Base-by-base conservation (phyloP, 1,140 invertebrate genomes). In the Augochlora pura region DNA sequence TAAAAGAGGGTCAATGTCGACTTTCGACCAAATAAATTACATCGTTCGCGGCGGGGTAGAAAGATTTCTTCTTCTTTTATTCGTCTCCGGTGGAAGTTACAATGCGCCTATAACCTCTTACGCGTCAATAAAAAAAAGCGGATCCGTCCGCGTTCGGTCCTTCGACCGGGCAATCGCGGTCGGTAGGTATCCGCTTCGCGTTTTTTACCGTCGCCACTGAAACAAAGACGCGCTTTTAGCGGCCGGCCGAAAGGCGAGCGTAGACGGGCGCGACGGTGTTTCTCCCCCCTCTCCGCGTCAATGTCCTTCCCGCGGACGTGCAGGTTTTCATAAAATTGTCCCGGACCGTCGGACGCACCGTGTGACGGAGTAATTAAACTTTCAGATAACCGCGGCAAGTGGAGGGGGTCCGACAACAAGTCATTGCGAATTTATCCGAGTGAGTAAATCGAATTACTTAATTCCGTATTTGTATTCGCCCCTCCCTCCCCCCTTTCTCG, bases 351-450 rank as follows among this genome's bases (percentile, higher is more conserved):
- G 0, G 14, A 9, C 10, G 16, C n/a, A n/a, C 39, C 16, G 52
- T 52, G 57, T 68, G 14, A 54, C 64, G 16, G 59, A 27, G 25
- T 72, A 81, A 80, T 86, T 70, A 86, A 83, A 86, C 32, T 88
- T 88, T 82, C 69, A 90, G 87, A 69, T 63, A 63, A 42, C 76
- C 66, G 64, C 52, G 67, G 74, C 57, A 65, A 57, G 18, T n/a
- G 27, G 64, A 63, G 66, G 64, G 59, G 66, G 18, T 54, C 76
- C 21, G 52, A 16, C 32, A 70, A 73, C 14, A 42, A 90, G 76
- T 27, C 88, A n/a, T 81, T 88, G 62, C 83, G 80, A 74, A 72
- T 91, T 87, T 91, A 91, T 86, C 87, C 91, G 14, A 90, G 91
- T 91, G 77, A 91, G 90, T 86, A 85, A 63, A 71, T 74, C 27